phyloP scores from a whole-genome alignment of 2,113 vertebrate genomes.

The Eclectus roratus region DNA sequence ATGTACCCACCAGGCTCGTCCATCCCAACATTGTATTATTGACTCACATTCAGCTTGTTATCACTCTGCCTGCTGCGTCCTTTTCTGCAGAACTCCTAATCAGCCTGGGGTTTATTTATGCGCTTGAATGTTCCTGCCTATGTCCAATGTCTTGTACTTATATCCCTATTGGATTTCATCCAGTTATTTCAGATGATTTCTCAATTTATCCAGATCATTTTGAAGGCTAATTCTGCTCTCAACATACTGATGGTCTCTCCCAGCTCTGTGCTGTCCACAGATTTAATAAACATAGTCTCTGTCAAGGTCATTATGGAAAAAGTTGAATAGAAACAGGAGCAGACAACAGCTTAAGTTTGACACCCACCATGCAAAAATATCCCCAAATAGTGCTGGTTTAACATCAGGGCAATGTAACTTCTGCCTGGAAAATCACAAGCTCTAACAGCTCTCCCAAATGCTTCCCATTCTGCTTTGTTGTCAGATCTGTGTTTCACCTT shows the following conservation, averaged over 20 bases:
- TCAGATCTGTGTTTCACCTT: not conserved
- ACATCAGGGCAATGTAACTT: not conserved
- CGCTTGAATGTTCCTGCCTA: not conserved
- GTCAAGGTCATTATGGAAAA: not conserved
- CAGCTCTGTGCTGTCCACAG: not conserved
- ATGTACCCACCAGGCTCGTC: not conserved
- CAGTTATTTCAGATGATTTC: not conserved
- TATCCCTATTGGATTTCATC: not conserved
- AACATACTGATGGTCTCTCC: not conserved
- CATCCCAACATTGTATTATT: not conserved
- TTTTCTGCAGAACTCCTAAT: not conserved
- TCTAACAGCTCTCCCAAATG: not conserved
- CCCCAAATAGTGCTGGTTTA: not conserved
- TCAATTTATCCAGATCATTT: not conserved
- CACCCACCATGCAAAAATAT: not conserved
- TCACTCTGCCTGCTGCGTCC: not conserved
- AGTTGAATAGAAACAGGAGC: not conserved
- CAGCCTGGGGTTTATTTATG: not conserved
- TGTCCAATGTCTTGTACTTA: not conserved
- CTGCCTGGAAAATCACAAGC: not conserved
- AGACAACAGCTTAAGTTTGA: not conserved
- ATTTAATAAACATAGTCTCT: not conserved
- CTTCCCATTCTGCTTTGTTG: not conserved
- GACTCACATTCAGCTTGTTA: not conserved
- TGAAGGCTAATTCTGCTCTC: slow-evolving; percentile 15